Conservation (phyloP, 2,113 vertebrate species). For the Megaptera novaeangliae region DNA sequence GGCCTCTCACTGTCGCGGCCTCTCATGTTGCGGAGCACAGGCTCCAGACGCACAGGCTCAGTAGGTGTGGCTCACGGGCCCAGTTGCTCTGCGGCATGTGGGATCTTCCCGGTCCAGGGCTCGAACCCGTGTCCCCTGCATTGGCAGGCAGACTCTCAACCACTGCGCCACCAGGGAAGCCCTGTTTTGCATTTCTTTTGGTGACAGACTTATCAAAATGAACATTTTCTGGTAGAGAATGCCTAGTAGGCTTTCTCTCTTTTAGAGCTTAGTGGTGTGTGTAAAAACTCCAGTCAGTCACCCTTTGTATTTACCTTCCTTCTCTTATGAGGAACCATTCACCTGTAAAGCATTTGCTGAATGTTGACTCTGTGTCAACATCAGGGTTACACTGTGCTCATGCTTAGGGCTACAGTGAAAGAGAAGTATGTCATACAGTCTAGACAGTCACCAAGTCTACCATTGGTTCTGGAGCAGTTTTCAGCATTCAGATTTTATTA, state of each 20-base stretch:
- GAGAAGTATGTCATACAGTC: not conserved
- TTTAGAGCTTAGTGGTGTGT: not conserved
- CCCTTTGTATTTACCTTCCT: not conserved
- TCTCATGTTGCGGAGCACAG: too few species aligned
- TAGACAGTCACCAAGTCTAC: not conserved
- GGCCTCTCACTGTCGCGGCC: too few species aligned
- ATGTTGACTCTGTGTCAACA: not conserved
- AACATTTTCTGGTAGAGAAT: conserved; percentile 28
- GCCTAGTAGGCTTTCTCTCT: not conserved
- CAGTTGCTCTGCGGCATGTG: too few species aligned
- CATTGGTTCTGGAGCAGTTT: not conserved
- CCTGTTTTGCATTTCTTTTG: conserved; percentile 44
- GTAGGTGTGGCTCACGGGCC: too few species aligned
- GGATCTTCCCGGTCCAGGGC: too few species aligned
- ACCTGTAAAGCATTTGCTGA: not conserved
- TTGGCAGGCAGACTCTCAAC: too few species aligned
- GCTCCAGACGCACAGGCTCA: too few species aligned
- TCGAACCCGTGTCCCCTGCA: too few species aligned
- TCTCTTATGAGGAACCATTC: not conserved
- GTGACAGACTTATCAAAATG: conserved; percentile 43
- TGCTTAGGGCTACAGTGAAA: not conserved
- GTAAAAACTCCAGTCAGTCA: not conserved
- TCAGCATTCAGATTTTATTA: not conserved
- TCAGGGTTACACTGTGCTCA: not conserved
- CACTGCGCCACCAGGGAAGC: too few species aligned